A percentile compares a stretch with the other conserved stretches of the same genome.
These are phyloP conservation scores for Etheostoma perlongum DNA, from an alignment of 2,797 vertebrate species.

Conservation along the genomic window DNA sequence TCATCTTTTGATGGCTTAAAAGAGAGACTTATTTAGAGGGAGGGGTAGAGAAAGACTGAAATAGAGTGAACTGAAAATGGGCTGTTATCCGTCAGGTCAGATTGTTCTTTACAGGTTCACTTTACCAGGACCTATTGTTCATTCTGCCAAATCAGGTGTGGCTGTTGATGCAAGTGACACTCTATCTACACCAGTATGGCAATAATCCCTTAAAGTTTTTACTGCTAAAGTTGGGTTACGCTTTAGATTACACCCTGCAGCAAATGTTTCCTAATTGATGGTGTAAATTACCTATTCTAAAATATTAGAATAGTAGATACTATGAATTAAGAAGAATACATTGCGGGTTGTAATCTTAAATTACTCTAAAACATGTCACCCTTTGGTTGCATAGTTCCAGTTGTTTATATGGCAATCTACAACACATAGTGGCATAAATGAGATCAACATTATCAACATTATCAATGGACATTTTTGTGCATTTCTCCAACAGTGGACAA, in stretches of 20 bases:
- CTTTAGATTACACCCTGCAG: neutral
- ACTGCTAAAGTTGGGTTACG: neutral
- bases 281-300: neutral
- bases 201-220: neutral
- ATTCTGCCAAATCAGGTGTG: neutral
- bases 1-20: conserved; percentile 61
- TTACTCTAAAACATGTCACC: neutral
- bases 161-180: neutral
- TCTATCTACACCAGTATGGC: neutral
- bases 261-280: neutral
- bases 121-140: conserved; percentile 1
- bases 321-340: too few relatives aligned
- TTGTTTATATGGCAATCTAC: neutral
- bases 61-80: conserved; percentile 41
- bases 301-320: too few relatives aligned
- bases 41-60: conserved; percentile 28
- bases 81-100: conserved; percentile 43
- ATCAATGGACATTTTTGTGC: conserved; percentile 1
- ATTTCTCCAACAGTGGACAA: conserved; percentile 8
- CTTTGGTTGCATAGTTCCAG: neutral
- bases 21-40: conserved; percentile 46
- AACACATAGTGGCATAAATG: neutral
- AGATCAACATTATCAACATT: neutral
- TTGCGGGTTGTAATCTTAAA: neutral
- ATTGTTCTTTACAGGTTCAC: conserved; percentile 17